Percentiles rank a stretch among this genome's conserved stretches.
Conservation (phyloP, 2,888 invertebrate species). For the Drosophila mayaguana region DNA sequence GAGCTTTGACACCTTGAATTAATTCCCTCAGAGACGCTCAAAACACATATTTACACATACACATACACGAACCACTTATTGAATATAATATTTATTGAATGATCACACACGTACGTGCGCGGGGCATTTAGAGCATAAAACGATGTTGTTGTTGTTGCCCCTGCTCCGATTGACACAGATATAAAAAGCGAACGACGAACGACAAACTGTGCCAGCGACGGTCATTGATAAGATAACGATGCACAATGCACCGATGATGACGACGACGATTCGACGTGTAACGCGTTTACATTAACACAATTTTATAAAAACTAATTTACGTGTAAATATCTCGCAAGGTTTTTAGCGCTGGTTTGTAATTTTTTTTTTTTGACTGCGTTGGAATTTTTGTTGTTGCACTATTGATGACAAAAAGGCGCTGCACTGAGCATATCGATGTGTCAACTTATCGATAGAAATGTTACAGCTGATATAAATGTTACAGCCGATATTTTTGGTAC, state of each 20-base stretch:
- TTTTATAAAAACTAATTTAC: background rate
- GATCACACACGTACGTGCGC: constrained; percentile 34
- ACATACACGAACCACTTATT: constrained; percentile 25
- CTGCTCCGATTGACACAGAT: constrained; percentile 59
- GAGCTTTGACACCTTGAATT: constrained; percentile 46
- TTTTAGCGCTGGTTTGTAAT: constrained; percentile 19
- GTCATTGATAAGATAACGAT: constrained; percentile 23
- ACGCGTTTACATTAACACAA: constrained; percentile 36
- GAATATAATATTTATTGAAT: constrained; percentile 19
- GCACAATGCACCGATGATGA: constrained; percentile 8
- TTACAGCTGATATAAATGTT: background rate
- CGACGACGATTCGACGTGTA: constrained; percentile 22
- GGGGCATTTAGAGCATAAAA: constrained; percentile 30
- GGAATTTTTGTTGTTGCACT: constrained; percentile 69
- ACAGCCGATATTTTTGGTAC: background rate
- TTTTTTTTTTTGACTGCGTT: constrained; percentile 43
- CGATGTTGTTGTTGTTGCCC: constrained; percentile 39
- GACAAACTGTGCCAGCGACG: constrained; percentile 8
- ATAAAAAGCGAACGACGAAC: constrained; percentile 33
- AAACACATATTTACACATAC: constrained; percentile 14
- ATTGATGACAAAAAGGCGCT: constrained; percentile 21
- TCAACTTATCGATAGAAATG: constrained; percentile 11
- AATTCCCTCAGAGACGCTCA: constrained; percentile 25
- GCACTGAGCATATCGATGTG: constrained; percentile 35
- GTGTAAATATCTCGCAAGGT: constrained; percentile 29